phyloP scores from a whole-genome alignment of 2,797 vertebrate species.

The Pantherophis alleghaniensis region DNA sequence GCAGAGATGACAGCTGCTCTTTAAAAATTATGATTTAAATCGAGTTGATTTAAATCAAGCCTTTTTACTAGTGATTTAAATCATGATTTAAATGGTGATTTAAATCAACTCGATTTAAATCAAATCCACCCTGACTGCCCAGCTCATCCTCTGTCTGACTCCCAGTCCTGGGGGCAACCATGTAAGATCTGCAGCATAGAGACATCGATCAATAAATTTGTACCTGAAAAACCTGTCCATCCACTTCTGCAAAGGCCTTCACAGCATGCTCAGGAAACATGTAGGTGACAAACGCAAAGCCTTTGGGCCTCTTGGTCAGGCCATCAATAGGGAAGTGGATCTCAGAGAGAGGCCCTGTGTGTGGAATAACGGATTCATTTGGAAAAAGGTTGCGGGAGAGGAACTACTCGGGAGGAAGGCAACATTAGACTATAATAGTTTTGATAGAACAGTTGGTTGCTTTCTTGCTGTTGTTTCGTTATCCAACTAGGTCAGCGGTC shows the following conservation, averaged over 20 bases:
- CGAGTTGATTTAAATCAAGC: too few relatives aligned
- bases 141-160: background rate
- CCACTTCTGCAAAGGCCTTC: constrained; percentile 83
- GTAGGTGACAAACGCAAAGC: constrained; percentile 93
- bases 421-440: too few relatives aligned
- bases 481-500: background rate
- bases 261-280: constrained; percentile 94
- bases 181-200: background rate
- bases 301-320: constrained; percentile 91
- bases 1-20: too few relatives aligned
- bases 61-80: too few relatives aligned
- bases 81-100: too few relatives aligned
- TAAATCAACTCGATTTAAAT: too few relatives aligned
- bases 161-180: background rate
- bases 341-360: constrained; percentile 89
- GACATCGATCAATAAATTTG: background rate
- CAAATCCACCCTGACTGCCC: background rate
- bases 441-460: too few relatives aligned
- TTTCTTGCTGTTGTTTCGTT: background rate
- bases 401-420: too few relatives aligned
- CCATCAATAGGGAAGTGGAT: constrained; percentile 89
- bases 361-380: constrained; percentile 8
- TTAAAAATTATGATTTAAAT: too few relatives aligned
- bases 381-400: accelerated
- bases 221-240: constrained; percentile 96